Conservation (phyloP, 2,888 invertebrate genomes). For the Euzophera pinguis region DNA sequence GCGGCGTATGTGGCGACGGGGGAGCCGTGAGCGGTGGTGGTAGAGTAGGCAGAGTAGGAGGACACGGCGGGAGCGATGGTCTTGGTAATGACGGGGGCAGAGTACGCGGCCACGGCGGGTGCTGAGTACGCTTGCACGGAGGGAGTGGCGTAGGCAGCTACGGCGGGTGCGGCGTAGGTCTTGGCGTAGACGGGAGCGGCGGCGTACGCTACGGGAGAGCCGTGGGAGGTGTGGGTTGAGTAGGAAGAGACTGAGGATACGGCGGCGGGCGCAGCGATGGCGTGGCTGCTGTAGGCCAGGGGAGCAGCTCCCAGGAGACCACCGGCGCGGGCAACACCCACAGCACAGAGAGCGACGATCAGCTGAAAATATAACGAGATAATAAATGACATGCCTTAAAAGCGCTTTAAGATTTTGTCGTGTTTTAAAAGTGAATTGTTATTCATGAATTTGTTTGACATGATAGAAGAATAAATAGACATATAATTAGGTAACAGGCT, state of each 20-base stretch:
- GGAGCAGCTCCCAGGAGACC: conserved; percentile 68
- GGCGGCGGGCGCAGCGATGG: conserved; percentile 54
- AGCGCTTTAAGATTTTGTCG: no score
- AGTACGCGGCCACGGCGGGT: conserved; percentile 23
- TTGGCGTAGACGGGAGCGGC: conserved; percentile 48
- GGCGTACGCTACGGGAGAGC: conserved; percentile 26
- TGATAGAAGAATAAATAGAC: no score
- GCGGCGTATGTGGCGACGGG: conserved; percentile 59
- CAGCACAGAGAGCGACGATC: conserved; percentile 78
- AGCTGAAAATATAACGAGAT: conserved; percentile 48
- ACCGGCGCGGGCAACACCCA: conserved; percentile 81
- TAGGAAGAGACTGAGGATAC: conserved; percentile 46
- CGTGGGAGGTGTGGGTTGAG: conserved; percentile 34
- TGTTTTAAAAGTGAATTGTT: no score
- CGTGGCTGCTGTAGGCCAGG: conserved; percentile 69
- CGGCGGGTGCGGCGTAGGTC: conserved; percentile 33
- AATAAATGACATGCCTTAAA: not conserved
- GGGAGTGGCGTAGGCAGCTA: conserved; percentile 31
- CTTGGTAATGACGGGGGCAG: conserved; percentile 39
- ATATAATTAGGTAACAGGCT: no score
- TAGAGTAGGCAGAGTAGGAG: conserved; percentile 47
- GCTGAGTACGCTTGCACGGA: conserved; percentile 22
- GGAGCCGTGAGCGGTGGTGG: conserved; percentile 45
- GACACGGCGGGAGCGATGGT: conserved; percentile 44
- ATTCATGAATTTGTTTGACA: no score